Evolutionary conservation across 2,888 invertebrate genomes (phyloP), one percentile per base, ranked within the genome.

Genomic region (Schizaphis graminum): DNA sequence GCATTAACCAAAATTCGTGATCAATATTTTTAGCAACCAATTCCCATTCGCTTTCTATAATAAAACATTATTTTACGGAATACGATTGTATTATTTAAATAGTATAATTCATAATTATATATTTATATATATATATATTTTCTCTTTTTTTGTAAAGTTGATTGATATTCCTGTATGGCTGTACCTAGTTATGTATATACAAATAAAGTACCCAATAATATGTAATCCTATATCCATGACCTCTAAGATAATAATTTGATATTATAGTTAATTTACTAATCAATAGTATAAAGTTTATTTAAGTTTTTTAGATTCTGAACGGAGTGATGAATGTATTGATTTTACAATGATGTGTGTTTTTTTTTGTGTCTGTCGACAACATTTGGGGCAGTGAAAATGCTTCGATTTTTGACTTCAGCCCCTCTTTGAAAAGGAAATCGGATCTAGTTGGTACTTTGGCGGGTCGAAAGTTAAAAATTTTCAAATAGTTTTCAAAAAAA

Each of bases 1-100:
- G 97, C 2, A 99, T 97, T 35, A 99, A 96, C 96, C 97, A 99
- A 96, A 98, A 99, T 96, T 99, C 99, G 95, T 99, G 98, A 96
- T 99, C 98, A 95, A 99, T 98, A 95, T 98, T 98, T 95, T 97
- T 97, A 7, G 98, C 98, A 47, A 98, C 97, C 89, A 98, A 97
- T 41, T 97, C 97, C 99, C 99, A 99, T 90, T 98, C 97, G 94
- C 97, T 97, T 93, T 97, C 97, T 49, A 95, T 94, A 87, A 94
- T 41, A 77, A 21, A 77, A 0, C 2, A 35, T 77, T 21, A 77
- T 35, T 21, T 77, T 21, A 77, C 8, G 35, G 16, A 47, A 47
- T 47, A 47, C 44, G 7, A 8, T 35, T 35, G 21, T 35, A 35
- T 77, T 35, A 21, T 77, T 77, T 77, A 35, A 77, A 77, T 77